Base-by-base conservation (phyloP, 2,797 vertebrate genomes). In the Gastrophryne carolinensis region DNA sequence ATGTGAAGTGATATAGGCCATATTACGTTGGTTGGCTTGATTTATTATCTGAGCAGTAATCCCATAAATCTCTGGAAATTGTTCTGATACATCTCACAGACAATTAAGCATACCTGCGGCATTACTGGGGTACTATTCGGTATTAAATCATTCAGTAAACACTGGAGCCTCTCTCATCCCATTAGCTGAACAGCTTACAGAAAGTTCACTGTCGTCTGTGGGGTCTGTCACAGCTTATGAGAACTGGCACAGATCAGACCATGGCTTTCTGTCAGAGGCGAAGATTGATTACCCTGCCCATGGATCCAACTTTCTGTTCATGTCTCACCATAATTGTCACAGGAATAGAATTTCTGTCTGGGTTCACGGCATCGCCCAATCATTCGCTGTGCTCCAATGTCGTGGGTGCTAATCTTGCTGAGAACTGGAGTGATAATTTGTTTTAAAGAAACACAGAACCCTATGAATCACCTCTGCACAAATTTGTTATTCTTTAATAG, bases 241-340 rank as follows among this genome's bases (percentile, higher is more conserved):
- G 54, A 82, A 50, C n/a, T 84, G 79, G 79, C 53, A 5, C 21
- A 66, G 68, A 54, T 5, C 4, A 64, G 19, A 71, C 64, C 80
- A 62, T 58, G 81, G 72, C 65, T 80, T 71, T 66, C 73, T 81
- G 65, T 75, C 29, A 8, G 69, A 75, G n/a, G 70, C 80, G 75
- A 64, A 78, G 65, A 73, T 78, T 68, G 62, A 77, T 79, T 80
- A 72, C 53, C 58, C 57, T 24, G 58, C 41, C 66, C 70, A 61
- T 54, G 71, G 72, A 70, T 34, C 72, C 63, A 77, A 58, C 73
- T 73, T 58, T 54, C 64, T 67, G 56, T 34, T 73, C 72, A 60
- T 76, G 62, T 81, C 19, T 82, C 75, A 81, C 70, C 62, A 44
- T 79, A 80, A 74, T 41, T 10, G 17, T 79, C 32, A 15, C 13